phyloP scores from a whole-genome alignment of 2,113 vertebrate species.

The Spermophilus dauricus region DNA sequence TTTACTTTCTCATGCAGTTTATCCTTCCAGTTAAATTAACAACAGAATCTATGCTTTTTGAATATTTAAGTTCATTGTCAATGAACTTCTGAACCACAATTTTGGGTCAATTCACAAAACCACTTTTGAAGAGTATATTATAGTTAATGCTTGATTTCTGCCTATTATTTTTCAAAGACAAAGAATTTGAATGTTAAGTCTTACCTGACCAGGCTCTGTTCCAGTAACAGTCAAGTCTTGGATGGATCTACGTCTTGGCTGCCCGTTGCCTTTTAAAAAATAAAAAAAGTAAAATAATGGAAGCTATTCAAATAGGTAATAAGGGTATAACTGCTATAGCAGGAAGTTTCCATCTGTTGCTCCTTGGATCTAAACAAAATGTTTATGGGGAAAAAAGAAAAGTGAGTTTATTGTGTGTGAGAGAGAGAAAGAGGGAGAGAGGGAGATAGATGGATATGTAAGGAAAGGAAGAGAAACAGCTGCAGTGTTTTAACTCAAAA shows the following conservation, averaged over 20 bases:
- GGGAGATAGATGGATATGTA: conserved; percentile 33
- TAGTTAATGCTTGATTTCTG: conserved; percentile 44
- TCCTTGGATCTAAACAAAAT: conserved; percentile 86
- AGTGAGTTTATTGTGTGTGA: conserved; percentile 58
- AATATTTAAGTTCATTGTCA: conserved; percentile 33
- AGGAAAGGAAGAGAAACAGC: conserved; percentile 87
- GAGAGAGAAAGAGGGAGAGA: conserved; percentile 50
- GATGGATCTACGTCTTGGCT: conserved; percentile 97
- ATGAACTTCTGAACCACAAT: conserved; percentile 10
- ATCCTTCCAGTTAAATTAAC: conserved; percentile 29
- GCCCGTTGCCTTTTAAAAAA: conserved; percentile 93
- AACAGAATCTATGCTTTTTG: conserved; percentile 13
- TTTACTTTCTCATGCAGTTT: conserved; percentile 5
- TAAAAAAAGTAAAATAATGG: conserved; percentile 85
- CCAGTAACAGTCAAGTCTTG: conserved; percentile 96
- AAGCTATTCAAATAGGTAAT: conserved; percentile 80
- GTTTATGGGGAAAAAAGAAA: conserved; percentile 53
- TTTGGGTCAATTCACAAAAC: conserved; percentile 52
- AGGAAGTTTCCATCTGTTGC: conserved; percentile 88
- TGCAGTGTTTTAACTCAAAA: conserved; percentile 90
- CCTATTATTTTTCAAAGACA: conserved; percentile 67
- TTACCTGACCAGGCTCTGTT: conserved; percentile 97
- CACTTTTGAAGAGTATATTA: conserved; percentile 29
- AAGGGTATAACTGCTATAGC: conserved; percentile 82
- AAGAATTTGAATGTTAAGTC: conserved; percentile 53